Evolutionary conservation across 1,140 invertebrate genomes (phyloP).

Genomic region (Meloidogyne hapla): DNA sequence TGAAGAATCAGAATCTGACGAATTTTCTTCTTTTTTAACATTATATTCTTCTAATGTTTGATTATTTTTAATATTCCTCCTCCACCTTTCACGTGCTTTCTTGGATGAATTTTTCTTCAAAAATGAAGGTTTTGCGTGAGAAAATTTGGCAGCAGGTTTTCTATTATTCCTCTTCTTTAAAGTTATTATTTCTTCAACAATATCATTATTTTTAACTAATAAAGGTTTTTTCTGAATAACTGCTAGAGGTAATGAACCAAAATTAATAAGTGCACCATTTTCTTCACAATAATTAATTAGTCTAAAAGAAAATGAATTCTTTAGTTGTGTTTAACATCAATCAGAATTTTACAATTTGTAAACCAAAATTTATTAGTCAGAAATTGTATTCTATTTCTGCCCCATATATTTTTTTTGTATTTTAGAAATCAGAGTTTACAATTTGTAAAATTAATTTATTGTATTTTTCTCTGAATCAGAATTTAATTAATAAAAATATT

Average conservation of each 20-base stretch:
- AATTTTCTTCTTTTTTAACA: not conserved
- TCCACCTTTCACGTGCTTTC: not conserved
- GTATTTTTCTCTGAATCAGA: too few species aligned
- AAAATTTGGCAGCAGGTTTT: too few species aligned
- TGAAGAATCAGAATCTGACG: not conserved
- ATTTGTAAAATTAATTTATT: too few species aligned
- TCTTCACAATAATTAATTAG: constrained; percentile 1
- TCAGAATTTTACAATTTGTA: too few species aligned
- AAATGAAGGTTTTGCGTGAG: not conserved
- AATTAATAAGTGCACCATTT: constrained; percentile 3
- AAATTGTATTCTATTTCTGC: too few species aligned
- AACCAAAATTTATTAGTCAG: too few species aligned
- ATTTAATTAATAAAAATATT: too few species aligned
- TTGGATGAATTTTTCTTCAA: not conserved
- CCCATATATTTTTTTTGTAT: too few species aligned
- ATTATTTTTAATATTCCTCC: not conserved
- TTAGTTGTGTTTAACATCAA: too few species aligned
- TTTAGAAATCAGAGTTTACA: too few species aligned
- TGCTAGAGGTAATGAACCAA: not conserved
- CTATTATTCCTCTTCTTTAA: too few species aligned
- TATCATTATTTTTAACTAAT: not conserved
- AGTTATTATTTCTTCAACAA: not conserved
- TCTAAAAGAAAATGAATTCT: not conserved
- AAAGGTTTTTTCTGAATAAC: not conserved
- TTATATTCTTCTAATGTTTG: not conserved